Evolutionary conservation across 2,113 vertebrate genomes (phyloP).

Genomic region (Lathamus discolor): DNA sequence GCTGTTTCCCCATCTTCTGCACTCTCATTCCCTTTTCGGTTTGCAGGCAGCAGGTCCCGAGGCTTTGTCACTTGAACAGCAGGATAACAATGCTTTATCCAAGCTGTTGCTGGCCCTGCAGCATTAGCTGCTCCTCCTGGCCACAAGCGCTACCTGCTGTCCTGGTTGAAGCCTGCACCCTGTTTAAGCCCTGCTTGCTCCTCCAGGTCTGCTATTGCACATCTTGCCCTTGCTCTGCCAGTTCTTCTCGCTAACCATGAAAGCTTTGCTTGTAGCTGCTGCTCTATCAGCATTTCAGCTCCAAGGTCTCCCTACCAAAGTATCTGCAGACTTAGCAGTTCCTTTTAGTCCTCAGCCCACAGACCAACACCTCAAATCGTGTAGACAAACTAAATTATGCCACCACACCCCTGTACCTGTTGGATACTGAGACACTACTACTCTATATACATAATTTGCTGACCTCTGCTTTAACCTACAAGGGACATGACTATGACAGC

Average conservation of each 20-base stretch:
- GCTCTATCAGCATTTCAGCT: not conserved
- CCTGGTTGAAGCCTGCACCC: not conserved
- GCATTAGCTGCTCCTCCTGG: not conserved
- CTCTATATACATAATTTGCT: not conserved
- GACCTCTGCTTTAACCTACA: not conserved
- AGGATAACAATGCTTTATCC: not conserved
- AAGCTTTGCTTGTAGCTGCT: not conserved
- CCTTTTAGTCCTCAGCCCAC: not conserved
- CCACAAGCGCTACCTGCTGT: not conserved
- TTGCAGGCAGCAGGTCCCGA: not conserved
- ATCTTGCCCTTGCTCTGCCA: not conserved
- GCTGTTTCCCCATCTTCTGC: not conserved
- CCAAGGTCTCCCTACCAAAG: not conserved
- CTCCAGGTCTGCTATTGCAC: not conserved
- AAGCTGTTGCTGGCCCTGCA: not conserved
- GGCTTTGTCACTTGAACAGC: not conserved
- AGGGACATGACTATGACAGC: not conserved
- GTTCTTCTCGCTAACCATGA: not conserved
- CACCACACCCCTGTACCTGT: not conserved
- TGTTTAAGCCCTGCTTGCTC: not conserved
- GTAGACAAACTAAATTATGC: not conserved
- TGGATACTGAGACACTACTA: not conserved
- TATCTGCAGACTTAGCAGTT: not conserved
- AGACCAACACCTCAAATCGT: not conserved
- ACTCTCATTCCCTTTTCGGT: not conserved